phyloP scores from a whole-genome alignment of 23 tunicate genomes.

The Phallusia fumigata region DNA sequence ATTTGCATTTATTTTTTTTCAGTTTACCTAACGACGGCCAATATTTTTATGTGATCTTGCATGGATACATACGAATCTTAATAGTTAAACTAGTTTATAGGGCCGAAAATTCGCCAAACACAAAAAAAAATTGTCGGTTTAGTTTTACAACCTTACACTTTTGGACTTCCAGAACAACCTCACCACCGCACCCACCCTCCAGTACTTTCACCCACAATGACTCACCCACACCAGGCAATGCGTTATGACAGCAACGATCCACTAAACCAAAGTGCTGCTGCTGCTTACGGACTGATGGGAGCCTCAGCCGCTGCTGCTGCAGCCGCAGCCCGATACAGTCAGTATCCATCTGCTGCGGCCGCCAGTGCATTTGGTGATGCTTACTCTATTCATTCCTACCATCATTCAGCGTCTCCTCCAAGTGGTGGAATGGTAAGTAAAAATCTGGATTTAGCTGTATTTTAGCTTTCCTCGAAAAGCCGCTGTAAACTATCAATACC shows the following conservation, averaged over 20 bases:
- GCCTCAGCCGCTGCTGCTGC: conserved; percentile 90
- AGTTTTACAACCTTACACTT: neutral
- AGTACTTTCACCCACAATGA: conserved; percentile 56
- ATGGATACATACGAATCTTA: no score
- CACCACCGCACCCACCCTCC: conserved; percentile 52
- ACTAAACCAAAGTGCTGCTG: conserved; percentile 70
- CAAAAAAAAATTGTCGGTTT: no score
- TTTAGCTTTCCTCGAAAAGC: no score
- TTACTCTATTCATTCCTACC: conserved; percentile 53
- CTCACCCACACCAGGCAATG: conserved; percentile 60
- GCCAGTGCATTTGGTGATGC: conserved; percentile 59
- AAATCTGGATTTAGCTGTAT: no score
- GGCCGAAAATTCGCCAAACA: no score
- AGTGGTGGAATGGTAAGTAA: conserved; percentile 39
- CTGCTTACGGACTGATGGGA: conserved; percentile 78
- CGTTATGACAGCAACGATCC: conserved; percentile 63
- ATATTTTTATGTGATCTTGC: no score
- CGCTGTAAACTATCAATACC: no score
- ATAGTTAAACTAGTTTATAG: no score
- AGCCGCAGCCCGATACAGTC: conserved; percentile 56
- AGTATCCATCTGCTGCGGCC: conserved; percentile 70
- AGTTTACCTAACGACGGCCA: no score
- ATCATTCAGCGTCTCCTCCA: conserved; percentile 47
- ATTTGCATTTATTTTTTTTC: no score
- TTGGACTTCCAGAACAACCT: conserved; percentile 18